Base-by-base conservation (phyloP, 2,888 invertebrate species). In the Crocallis elinguaria region DNA sequence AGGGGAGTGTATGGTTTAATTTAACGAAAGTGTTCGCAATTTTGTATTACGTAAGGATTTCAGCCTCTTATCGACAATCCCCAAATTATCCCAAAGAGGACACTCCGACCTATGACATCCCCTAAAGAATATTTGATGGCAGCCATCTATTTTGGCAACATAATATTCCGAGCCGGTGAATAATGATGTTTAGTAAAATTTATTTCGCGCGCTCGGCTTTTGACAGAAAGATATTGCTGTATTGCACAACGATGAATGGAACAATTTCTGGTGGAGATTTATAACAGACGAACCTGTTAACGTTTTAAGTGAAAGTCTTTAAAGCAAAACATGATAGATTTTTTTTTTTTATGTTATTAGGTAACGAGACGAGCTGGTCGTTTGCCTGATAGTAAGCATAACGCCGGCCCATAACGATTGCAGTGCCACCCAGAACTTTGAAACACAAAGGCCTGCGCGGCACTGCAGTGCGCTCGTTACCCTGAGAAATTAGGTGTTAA, bases 161-260 rank as follows among this genome's bases (percentile, higher is more conserved):
- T 76, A 81, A 79, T 81, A 84, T 82, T 77, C 67, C 67, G 25
- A 69, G 73, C 75, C 77, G 67, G 82, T 85, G 82, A 86, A 82
- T 82, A 84, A 86, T 84, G 83, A 82, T 80, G 77, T 80, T 81
- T 77, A 66, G 69, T n/a, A 73, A 69, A 71, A 84, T 82, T 80
- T 82, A 81, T 80, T 79, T 76, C 66, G 71, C 60, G 61, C 57
- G 63, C 65, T 69, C 67, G 60, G 53, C 66, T 63, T 69, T 69
- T 73, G 73, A 72, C 73, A 72, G 65, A 56, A 70, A 71, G 71
- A 64, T 65, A 66, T 69, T 71, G 51, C 59, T 52, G 48, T 69
- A 73, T 75, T 74, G 73, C 75, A 65, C 66, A 66, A 60, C 67
- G 68, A 62, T 62, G 51, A 55, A 63, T 61, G 55, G 39, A 43